Base-by-base conservation (phyloP, 2,888 invertebrate genomes). In the Sialis fuliginosa region DNA sequence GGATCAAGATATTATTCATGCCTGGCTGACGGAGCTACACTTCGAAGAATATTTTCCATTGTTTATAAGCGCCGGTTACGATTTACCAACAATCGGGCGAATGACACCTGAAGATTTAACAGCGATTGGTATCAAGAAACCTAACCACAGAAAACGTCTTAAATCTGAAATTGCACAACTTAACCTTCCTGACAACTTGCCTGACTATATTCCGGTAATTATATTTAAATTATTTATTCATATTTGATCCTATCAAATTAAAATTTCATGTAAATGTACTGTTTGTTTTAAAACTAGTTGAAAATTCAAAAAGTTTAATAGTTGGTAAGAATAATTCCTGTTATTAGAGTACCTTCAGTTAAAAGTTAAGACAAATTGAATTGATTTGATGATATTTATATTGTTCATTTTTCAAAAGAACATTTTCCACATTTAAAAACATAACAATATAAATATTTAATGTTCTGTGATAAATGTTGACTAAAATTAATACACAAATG, bases 51-150 rank as follows among this genome's bases (percentile, higher is more conserved):
- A 97, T 69, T 88, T 89, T 54, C 79, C 86, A 43, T 75, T 93
- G 49, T 97, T 98, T 67, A 77, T 90, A 52, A 81, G 87, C 39
- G 93, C 96, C 9, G 97, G 97, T 35, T 98, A 98, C 65, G 97
- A 98, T 69, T 79, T 98, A 69, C 86, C 92, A 31, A 97, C 97
- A 2, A 91, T 97, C 59, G 89, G 95, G n/a, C 76, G 95, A 56
- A 96, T 97, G 93, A 98, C 97, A 9, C 97, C 98, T 1, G 96
- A 97, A 69, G 92, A 86, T 69, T 74, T 86, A 56, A 85, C 85
- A 42, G 85, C 84, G 46, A 83, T 86, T 59, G 85, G 85, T 57
- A 93, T 98, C 56, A 95, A 93, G 62, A 95, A 96, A 67, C 97
- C 98, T 35, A 88, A 90, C 63, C 96, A 97, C 66, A 76, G 97